Base-by-base conservation (phyloP, 2,113 vertebrate species). In the Carassius gibelio region DNA sequence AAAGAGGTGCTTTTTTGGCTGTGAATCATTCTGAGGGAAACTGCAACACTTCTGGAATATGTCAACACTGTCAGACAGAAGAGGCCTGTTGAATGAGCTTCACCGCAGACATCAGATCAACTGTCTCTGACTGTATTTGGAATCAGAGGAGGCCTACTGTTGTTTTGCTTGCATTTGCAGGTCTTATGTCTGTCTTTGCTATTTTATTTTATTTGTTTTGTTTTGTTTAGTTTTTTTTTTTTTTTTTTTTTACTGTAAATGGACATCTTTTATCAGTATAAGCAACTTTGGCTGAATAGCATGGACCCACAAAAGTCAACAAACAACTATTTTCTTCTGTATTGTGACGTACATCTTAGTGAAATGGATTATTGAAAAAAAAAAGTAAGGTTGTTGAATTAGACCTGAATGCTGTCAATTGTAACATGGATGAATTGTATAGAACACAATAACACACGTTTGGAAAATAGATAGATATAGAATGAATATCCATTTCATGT, bases 21-120 rank as follows among this genome's bases (percentile, higher is more conserved):
- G 62, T 7, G 13, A 34, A 62, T 84, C 61, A 69, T 69, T 81
- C 36, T 76, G 76, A 81, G 48, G 50, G 52, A 84, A 64, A 76
- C 38, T 48, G 84, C 81, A 84, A 84, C 87, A 88, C 84, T 84
- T 52, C 83, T 88, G 87, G 83, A 81, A 88, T 42, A 75, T 57
- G 75, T 69, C 84, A 83, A 82, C 59, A 85, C 34, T 82, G 75
- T 21, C 66, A 68, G 80, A 80, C 13, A 5, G 66, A 88, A 77
- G 17, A 61, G 50, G 68, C 36, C 81, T 80, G 57, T 48, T 75
- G 66, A 84, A 61, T 21, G 38, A 11, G 59, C 75, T 75, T 55
- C 34, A n/a, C 50, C 17, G 36, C 57, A 86, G 57, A 76, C 69
- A 17, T 82, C 78, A 85, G 59, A 84, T 69, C 71, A 50, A 61